Conservation (phyloP, 2,113 vertebrate genomes). For the Paratilapia polleni region DNA sequence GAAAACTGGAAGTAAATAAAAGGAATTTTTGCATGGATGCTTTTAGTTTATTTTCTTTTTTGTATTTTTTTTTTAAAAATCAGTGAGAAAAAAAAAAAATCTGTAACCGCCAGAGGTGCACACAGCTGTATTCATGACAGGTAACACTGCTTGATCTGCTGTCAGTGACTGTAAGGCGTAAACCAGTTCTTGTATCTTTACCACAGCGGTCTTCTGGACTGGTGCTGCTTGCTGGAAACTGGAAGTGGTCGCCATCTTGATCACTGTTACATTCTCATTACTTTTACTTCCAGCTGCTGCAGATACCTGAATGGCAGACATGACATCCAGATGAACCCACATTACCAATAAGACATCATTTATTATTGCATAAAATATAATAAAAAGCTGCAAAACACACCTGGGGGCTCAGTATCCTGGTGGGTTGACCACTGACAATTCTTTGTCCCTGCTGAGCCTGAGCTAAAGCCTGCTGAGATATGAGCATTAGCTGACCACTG, state of each 20-base stretch:
- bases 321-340: neutral
- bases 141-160: neutral
- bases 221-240: constrained; percentile 68
- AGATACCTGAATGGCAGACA: constrained; percentile 75
- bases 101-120: neutral
- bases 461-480: constrained; percentile 91
- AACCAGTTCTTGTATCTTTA: constrained; percentile 75
- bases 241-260: constrained; percentile 73
- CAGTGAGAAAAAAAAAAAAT: neutral
- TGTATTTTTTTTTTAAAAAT: neutral
- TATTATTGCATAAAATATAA: neutral
- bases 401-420: constrained; percentile 81
- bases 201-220: constrained; percentile 75
- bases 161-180: neutral
- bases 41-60: too few species aligned
- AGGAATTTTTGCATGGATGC: fast-evolving
- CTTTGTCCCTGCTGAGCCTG: constrained; percentile 79
- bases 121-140: too few species aligned
- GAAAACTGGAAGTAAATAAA: too few species aligned
- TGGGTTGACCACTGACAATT: constrained; percentile 53
- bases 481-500: constrained; percentile 92
- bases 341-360: neutral
- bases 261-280: constrained; percentile 75
- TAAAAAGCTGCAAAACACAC: constrained; percentile 65
- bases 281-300: constrained; percentile 79